Conservation (phyloP, 92 coral and sea anemone species). For the Parazoanthus darwini region DNA sequence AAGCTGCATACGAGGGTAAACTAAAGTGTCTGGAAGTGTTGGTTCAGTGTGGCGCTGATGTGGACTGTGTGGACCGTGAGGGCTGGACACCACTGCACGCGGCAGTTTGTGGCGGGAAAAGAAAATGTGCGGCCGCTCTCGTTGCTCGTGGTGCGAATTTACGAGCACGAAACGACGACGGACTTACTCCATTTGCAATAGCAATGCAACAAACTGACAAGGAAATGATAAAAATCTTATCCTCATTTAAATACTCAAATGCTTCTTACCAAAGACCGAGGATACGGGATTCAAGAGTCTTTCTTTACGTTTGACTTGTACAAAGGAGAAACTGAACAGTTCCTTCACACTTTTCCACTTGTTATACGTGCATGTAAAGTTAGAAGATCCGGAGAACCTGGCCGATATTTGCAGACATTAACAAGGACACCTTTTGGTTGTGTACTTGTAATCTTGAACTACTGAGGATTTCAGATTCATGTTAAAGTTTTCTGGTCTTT, state of each 20-base stretch:
- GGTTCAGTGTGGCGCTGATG: slow-evolving; percentile 82
- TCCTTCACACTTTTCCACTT: not conserved
- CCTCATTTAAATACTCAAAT: slow-evolving; percentile 40
- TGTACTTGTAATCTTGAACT: not conserved
- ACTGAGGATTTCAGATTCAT: too few relatives aligned
- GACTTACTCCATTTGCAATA: slow-evolving; percentile 76
- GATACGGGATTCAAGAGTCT: slow-evolving; percentile 1
- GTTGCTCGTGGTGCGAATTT: slow-evolving; percentile 73
- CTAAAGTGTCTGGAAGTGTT: slow-evolving; percentile 63
- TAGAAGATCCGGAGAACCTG: too few relatives aligned
- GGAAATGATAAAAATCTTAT: slow-evolving; percentile 74
- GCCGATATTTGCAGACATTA: not conserved
- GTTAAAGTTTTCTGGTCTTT: not conserved
- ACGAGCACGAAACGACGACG: slow-evolving; percentile 78
- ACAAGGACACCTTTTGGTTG: not conserved
- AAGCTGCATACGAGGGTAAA: slow-evolving; percentile 88
- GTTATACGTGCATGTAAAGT: not conserved
- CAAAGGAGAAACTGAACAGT: not conserved
- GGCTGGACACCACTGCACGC: slow-evolving; percentile 95
- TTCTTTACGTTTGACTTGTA: slow-evolving; percentile 9
- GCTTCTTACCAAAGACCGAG: slow-evolving; percentile 3
- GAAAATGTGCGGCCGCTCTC: slow-evolving; percentile 65
- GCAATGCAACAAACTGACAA: slow-evolving; percentile 82
- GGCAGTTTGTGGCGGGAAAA: slow-evolving; percentile 84
- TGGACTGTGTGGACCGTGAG: slow-evolving; percentile 67